Conservation (phyloP, 2,888 invertebrate species). For the Drosophila emarginata region DNA sequence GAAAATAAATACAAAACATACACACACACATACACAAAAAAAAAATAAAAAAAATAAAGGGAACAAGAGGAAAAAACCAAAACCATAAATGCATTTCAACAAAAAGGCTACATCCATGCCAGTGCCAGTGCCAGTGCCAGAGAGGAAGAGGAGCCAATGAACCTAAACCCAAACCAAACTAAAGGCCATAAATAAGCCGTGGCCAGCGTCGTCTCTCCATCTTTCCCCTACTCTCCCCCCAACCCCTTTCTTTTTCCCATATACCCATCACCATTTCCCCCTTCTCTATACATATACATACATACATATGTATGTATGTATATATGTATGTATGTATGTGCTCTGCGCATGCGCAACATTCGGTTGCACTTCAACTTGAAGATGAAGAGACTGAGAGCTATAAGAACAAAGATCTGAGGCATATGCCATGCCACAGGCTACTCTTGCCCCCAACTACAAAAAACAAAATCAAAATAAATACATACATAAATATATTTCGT, state of each 20-base stretch:
- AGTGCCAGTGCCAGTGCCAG: not conserved
- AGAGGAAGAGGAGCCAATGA: slow-evolving; percentile 66
- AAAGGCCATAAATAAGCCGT: slow-evolving; percentile 71
- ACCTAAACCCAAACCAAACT: slow-evolving; percentile 67
- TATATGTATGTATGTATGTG: slow-evolving; percentile 23
- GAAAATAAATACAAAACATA: slow-evolving; percentile 64
- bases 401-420: not conserved
- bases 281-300: not conserved
- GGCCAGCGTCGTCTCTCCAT: slow-evolving; percentile 19
- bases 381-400: slow-evolving; percentile 10
- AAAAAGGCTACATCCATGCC: slow-evolving; percentile 6
- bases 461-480: too few relatives aligned
- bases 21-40: slow-evolving; percentile 28
- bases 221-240: too few relatives aligned
- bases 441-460: slow-evolving; percentile 17
- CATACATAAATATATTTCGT: slow-evolving; percentile 39
- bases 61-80: slow-evolving; percentile 31
- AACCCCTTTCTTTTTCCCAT: not conserved
- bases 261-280: not conserved
- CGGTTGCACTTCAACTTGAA: slow-evolving; percentile 73
- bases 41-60: slow-evolving; percentile 25
- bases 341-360: slow-evolving; percentile 72
- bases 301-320: not conserved
- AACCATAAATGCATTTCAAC: slow-evolving; percentile 72
- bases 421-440: slow-evolving; percentile 54